Percentiles rank a stretch among this genome's conserved stretches.
phyloP scores from a whole-genome alignment of 2,888 invertebrate species.

The Thymelicus sylvestris region DNA sequence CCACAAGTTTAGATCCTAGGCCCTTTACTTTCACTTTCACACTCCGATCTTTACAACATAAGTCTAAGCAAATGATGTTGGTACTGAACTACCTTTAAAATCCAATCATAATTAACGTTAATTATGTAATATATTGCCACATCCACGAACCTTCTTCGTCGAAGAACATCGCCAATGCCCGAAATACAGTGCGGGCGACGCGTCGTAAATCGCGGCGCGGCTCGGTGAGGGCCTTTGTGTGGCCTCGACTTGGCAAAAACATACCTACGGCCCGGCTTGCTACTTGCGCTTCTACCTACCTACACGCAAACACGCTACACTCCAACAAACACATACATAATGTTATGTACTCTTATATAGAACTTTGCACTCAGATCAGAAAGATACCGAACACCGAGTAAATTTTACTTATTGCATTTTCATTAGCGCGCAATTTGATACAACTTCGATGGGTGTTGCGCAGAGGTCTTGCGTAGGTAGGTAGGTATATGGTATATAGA shows the following conservation, averaged over 20 bases:
- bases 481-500: no score
- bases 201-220: conserved; percentile 86
- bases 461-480: no score
- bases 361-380: conserved; percentile 1
- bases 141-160: conserved; percentile 52
- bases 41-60: neutral
- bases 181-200: conserved; percentile 83
- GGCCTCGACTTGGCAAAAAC: conserved; percentile 69
- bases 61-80: neutral
- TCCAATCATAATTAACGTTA: conserved; percentile 4
- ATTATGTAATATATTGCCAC: conserved; percentile 47
- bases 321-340: conserved; percentile 22
- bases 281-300: conserved; percentile 46
- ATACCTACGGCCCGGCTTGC: conserved; percentile 49
- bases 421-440: conserved; percentile 2
- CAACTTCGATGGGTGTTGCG: neutral
- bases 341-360: neutral
- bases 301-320: conserved; percentile 33
- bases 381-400: conserved; percentile 29
- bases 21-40: neutral
- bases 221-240: conserved; percentile 76
- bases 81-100: neutral
- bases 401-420: neutral
- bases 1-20: neutral
- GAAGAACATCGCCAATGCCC: conserved; percentile 71